Conservation (phyloP, 2,888 invertebrate species). For the Volucella inflata region DNA sequence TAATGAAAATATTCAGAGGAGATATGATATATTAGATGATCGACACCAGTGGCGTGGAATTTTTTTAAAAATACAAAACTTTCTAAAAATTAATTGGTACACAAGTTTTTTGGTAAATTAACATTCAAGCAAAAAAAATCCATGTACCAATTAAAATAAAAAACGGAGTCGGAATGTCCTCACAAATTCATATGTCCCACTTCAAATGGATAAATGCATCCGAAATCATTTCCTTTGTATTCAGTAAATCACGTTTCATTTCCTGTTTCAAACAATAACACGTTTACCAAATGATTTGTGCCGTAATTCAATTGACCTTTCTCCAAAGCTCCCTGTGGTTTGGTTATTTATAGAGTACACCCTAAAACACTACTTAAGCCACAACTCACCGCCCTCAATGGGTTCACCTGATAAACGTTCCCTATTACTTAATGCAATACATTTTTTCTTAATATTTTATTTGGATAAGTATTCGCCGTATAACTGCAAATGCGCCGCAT, state of each 20-base stretch:
- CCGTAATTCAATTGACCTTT: constrained; percentile 23
- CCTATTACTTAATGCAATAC: constrained; percentile 68
- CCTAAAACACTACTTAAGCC: constrained; percentile 55
- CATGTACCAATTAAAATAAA: constrained; percentile 57
- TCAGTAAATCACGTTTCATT: constrained; percentile 49
- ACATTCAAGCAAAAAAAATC: constrained; percentile 24
- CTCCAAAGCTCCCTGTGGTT: constrained; percentile 59
- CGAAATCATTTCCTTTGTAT: constrained; percentile 37
- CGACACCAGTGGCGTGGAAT: no score
- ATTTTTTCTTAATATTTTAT: constrained; percentile 53
- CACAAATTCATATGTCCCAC: constrained; percentile 4
- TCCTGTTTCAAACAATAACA: constrained; percentile 36
- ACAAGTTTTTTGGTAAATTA: neutral
- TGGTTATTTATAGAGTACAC: constrained; percentile 71
- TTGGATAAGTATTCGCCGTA: constrained; percentile 34
- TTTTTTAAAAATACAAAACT: constrained; percentile 1
- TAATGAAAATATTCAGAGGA: no score
- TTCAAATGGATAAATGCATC: constrained; percentile 6
- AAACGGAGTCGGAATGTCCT: constrained; percentile 39
- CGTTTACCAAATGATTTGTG: constrained; percentile 19
- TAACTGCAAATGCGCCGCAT: constrained; percentile 47
- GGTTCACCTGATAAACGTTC: constrained; percentile 68
- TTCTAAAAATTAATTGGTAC: neutral
- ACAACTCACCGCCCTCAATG: constrained; percentile 72
- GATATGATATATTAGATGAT: no score